Evolutionary conservation across 2,888 invertebrate species (phyloP), one percentile per base, ranked within the genome.

Genomic region (Xestia sexstrigata): DNA sequence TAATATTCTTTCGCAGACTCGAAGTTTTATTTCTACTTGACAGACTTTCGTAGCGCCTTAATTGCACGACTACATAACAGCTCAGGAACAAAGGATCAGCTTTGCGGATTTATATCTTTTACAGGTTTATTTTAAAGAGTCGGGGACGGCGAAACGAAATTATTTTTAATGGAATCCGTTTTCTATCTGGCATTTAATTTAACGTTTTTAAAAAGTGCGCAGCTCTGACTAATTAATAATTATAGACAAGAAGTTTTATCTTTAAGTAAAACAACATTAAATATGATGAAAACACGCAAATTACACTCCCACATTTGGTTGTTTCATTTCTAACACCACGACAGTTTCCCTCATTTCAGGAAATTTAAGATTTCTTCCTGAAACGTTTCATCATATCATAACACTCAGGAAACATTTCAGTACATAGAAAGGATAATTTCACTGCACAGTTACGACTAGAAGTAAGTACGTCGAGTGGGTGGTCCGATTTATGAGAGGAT

Each of bases 401-500:
- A 42, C 42, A 26, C 17, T 35, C 80, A 58, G 47, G 69, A 70
- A 30, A n/a, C 52, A 35, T 52, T 39, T 26, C n/a, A 74, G 55
- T 55, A 42, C 39, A 75, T 68, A 85, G 76, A 45, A 83, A 79
- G 42, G 30, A 72, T 70, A 86, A 86, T 83, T 86, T 86, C 74
- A 75, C 66, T 30, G 62, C 42, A 62, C 70, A 60, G 70, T 71
- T 79, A 65, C 60, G 26, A 65, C 52, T 70, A 66, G 47, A 49
- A 79, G 60, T 75, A 75, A 77, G 52, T 8, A 65, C 52, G 62
- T 79, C 67, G 86, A 87, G 91, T 92, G 89, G 91, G 91, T 90
- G 89, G 89, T 77, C 82, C 74, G 85, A 90, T 89, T 81, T 88
- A 89, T 85, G 78, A 90, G 85, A 93, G 94, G 94, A 94, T 91